Percentiles rank a stretch among this genome's conserved stretches.
These are phyloP conservation scores for Listronotus oregonensis DNA, from an alignment of 1,140 invertebrate genomes.

Conservation along the genomic window DNA sequence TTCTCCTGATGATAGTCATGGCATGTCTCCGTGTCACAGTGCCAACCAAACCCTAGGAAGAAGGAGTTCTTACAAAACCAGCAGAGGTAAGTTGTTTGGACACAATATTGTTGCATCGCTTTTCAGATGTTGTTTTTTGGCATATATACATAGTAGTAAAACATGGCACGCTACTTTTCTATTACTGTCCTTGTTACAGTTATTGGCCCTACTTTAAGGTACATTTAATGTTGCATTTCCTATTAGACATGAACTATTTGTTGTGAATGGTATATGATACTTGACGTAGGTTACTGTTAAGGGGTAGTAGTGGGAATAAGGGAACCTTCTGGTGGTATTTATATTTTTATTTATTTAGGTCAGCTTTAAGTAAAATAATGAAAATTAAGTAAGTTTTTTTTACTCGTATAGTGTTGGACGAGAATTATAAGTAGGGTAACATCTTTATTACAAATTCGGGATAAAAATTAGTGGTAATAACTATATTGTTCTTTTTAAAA, in stretches of 20 bases:
- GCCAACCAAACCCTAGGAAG: constrained; percentile 70
- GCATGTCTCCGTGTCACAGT: constrained; percentile 72
- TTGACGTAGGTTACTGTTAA: constrained; percentile 19
- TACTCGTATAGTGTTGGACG: no score
- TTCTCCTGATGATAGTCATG: constrained; percentile 79
- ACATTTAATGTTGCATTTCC: constrained; percentile 24
- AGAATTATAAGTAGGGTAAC: no score
- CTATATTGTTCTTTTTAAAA: no score
- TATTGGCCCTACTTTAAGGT: constrained; percentile 14
- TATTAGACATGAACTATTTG: constrained; percentile 1
- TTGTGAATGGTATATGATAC: constrained; percentile 29
- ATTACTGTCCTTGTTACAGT: constrained; percentile 28
- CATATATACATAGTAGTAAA: constrained; percentile 20
- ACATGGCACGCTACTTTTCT: constrained; percentile 37
- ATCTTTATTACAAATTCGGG: no score
- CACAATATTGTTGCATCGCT: constrained; percentile 1
- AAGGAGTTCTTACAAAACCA: constrained; percentile 84
- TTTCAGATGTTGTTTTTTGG: constrained; percentile 27
- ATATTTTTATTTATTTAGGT: not conserved
- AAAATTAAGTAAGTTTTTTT: no score
- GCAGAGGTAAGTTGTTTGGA: constrained; percentile 69
- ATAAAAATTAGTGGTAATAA: no score
- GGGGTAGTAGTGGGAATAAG: constrained; percentile 23
- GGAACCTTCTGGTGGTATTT: constrained; percentile 9
- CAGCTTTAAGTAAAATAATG: not conserved